phyloP scores from a whole-genome alignment of 2,888 invertebrate genomes.

The Liodrosophila aerea region DNA sequence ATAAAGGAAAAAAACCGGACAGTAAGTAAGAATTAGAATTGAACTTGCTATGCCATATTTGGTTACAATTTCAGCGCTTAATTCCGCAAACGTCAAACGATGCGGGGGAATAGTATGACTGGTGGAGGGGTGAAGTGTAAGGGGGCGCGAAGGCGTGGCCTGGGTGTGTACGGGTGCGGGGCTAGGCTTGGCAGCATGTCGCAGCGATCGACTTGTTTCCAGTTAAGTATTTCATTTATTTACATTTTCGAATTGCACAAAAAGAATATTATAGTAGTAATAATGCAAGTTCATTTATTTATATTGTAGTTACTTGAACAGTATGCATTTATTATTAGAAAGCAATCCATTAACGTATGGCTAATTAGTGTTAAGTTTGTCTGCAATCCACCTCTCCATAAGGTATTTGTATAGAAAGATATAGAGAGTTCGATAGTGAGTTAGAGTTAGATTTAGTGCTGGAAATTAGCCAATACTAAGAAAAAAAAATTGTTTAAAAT shows the following conservation, averaged over 20 bases:
- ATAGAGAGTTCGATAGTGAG: too few species aligned
- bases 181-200: conserved; percentile 68
- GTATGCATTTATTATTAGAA: too few species aligned
- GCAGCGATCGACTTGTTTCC: conserved; percentile 57
- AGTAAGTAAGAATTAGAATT: conserved; percentile 64
- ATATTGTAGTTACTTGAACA: not conserved
- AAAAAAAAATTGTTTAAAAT: too few species aligned
- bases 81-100: conserved; percentile 78
- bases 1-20: conserved; percentile 36
- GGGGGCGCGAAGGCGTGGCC: conserved; percentile 27
- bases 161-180: conserved; percentile 28
- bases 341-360: too few species aligned
- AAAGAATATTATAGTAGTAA: conserved; percentile 11
- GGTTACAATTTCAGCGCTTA: conserved; percentile 74
- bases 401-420: too few species aligned
- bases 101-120: conserved; percentile 1
- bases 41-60: conserved; percentile 75
- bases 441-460: too few species aligned
- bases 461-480: too few species aligned
- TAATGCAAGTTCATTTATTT: conserved; percentile 56
- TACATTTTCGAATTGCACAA: conserved; percentile 50
- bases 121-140: not conserved
- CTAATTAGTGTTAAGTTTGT: too few species aligned
- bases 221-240: conserved; percentile 71
- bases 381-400: too few species aligned